Base-by-base conservation (phyloP, 2,113 vertebrate genomes). In the Caretta caretta region DNA sequence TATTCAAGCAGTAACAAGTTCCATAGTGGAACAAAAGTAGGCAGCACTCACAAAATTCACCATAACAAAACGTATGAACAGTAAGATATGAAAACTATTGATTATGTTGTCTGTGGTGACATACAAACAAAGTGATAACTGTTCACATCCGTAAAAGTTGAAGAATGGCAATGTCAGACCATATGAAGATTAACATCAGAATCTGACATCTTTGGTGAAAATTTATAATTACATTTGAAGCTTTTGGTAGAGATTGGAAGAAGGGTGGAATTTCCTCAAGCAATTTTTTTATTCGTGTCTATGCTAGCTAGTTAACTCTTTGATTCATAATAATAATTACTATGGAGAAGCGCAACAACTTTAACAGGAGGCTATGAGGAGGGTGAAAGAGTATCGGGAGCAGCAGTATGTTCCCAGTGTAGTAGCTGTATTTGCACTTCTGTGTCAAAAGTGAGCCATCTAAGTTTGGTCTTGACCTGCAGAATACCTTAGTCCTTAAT, bases 61-160 rank as follows among this genome's bases (percentile, higher is more conserved):
- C 96, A 93, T 90, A 96, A 95, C 96, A 96, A 96, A 94, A 98
- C 96, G 49, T 96, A 75, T 97, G 94, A 98, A 91, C 95, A 95
- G 96, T 84, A 94, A 95, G 97, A 97, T 95, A 98, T 95, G 94
- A 98, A 97, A 97, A 98, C 97, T 96, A 95, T 97, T 98, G 96
- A 97, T 97, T 97, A 97, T 97, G 97, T 97, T 98, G 98, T 97
- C 97, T 97, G 62, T 96, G 54, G 91, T 97, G 97, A 97, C 97
- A 97, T 95, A 97, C 90, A 97, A 98, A 97, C 96, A 97, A 98
- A 97, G 97, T 97, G 96, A 97, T 97, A 97, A 97, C 95, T 93
- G 97, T 96, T 97, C 94, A 86, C 90, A 89, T 97, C 79, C 80
- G 35, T 94, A 89, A 92, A 93, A 91, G 82, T 91, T 88, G 80